These are phyloP conservation scores for Sphaerophoria taeniata DNA, from an alignment of 2,888 invertebrate species.

Conservation along the genomic window DNA sequence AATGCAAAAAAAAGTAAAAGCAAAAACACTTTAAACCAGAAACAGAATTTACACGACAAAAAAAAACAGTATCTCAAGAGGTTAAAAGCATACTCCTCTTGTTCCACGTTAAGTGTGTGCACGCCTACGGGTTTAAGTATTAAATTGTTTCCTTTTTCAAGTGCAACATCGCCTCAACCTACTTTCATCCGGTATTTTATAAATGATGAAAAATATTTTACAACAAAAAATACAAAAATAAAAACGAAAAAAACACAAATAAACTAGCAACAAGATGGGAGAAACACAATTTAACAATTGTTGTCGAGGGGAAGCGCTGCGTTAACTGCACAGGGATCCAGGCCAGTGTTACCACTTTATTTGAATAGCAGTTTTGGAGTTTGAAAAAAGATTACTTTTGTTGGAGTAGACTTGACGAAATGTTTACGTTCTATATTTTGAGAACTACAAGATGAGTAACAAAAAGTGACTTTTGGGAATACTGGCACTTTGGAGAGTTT, in stretches of 20 bases:
- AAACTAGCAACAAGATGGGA: conserved; percentile 22
- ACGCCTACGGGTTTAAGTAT: conserved; percentile 73
- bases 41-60: conserved; percentile 43
- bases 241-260: conserved; percentile 16
- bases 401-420: background rate
- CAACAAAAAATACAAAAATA: background rate
- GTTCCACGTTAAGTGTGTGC: conserved; percentile 67
- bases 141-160: conserved; percentile 74
- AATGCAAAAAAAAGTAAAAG: conserved; percentile 8
- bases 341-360: conserved; percentile 1
- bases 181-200: conserved; percentile 53
- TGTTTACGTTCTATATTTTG: background rate
- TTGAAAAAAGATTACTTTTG: background rate
- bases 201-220: background rate
- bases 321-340: conserved; percentile 1
- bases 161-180: conserved; percentile 74
- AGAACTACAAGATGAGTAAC: no score
- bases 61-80: conserved; percentile 71
- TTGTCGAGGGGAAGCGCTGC: conserved; percentile 4
- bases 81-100: conserved; percentile 71
- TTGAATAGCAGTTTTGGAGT: background rate
- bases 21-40: conserved; percentile 33
- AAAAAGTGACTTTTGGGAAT: no score
- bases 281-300: conserved; percentile 12
- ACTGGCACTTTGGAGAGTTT: no score